These are phyloP conservation scores for Hyaena hyaena DNA, from an alignment of 2,113 vertebrate genomes.

Conservation along the genomic window DNA sequence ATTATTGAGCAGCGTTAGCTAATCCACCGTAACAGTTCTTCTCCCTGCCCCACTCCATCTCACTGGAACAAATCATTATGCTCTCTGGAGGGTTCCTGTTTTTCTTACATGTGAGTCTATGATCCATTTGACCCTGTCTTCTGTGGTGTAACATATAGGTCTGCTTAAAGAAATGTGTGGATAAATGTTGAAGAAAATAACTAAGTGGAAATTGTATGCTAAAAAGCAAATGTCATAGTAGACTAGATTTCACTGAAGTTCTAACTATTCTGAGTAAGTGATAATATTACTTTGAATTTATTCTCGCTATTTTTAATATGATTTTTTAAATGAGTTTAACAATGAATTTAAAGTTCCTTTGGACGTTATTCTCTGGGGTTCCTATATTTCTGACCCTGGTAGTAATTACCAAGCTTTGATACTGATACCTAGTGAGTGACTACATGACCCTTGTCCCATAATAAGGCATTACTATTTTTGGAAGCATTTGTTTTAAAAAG, in stretches of 20 bases:
- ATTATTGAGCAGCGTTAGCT: slow-evolving; percentile 86
- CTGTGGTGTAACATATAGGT: not conserved
- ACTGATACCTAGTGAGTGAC: not conserved
- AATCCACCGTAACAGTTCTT: slow-evolving; percentile 74
- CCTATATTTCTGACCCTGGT: not conserved
- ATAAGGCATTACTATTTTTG: not conserved
- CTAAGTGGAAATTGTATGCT: not conserved
- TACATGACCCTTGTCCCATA: not conserved
- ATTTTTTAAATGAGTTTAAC: not conserved
- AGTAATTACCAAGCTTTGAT: not conserved
- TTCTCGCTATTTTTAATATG: not conserved
- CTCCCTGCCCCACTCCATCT: slow-evolving; percentile 41
- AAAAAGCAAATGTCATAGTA: slow-evolving; percentile 20
- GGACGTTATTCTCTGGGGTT: not conserved
- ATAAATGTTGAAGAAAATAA: slow-evolving; percentile 53
- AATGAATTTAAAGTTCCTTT: not conserved
- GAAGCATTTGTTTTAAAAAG: not conserved
- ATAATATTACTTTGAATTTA: not conserved
- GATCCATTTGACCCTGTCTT: slow-evolving; percentile 64
- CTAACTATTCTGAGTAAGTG: not conserved
- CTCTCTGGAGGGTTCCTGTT: slow-evolving; percentile 60
- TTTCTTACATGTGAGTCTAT: slow-evolving; percentile 61
- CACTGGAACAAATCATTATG: slow-evolving; percentile 76
- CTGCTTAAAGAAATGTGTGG: slow-evolving; percentile 16
- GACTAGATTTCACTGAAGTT: not conserved